Base-by-base conservation (phyloP, 2,888 invertebrate genomes). In the Celastrina argiolus region DNA sequence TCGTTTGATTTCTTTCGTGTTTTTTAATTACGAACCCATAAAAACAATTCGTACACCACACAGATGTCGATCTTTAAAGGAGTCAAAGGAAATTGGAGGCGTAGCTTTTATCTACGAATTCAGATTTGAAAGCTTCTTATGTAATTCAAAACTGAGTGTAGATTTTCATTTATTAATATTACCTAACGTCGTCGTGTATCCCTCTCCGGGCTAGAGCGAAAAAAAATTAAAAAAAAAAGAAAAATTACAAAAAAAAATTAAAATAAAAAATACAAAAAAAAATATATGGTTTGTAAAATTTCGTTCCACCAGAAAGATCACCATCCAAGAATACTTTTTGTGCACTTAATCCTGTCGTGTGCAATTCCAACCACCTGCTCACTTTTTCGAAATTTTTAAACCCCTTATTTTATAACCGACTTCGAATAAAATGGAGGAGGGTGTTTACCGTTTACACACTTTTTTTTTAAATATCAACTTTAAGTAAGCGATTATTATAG, bases 181-280 rank as follows among this genome's bases (percentile, higher is more conserved):
- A 78, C 73, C 73, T 78, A 77, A 78, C 71, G 88, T 90, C 88
- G 90, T 89, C 88, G 88, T 89, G 88, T 86, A 76, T 75, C 83
- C 85, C 85, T 72, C 80, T 85, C 87, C 86, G 88, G 88, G 87
- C 75, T 83, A 83, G 88, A 83, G 84, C 81, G 73, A 79, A 79
- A 81, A 81, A 81, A 78, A 72, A 72, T 63, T 61, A 66, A 67
- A 74, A 76, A 67, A 74, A 76, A 79, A 75, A 69, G 67, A 31
- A 69, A 75, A 74, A 76, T 78, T 70, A 73, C 74, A 73, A 76
- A 74, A 78, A 79, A 78, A 74, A 74, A 72, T 74, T 67, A 67
- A 73, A 76, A 74, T 73, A 74, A 63, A 64, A 74, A 72, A 70
- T 51, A 1, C 12, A 72, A 71, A 74, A 70, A 73, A 65, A 71